Base-by-base conservation (phyloP, 1,140 invertebrate genomes). In the Drosophila rufa region DNA sequence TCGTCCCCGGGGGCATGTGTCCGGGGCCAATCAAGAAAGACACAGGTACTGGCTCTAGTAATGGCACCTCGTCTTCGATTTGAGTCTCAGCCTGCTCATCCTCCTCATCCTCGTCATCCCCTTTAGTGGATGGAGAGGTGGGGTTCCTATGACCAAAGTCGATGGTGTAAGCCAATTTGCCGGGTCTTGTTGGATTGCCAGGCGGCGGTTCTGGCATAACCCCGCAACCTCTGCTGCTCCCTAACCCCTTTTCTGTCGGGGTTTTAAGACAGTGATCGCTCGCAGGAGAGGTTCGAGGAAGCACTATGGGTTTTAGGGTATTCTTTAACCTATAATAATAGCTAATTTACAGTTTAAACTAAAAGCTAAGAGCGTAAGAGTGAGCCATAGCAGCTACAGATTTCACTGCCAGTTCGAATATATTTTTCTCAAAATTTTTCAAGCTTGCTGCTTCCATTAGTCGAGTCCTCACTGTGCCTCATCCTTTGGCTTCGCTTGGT, bases 121-220 rank as follows among this genome's bases (percentile, higher is more conserved):
- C 19, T 27, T 42, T 15, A 42, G 40, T 7, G 40, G 15, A 2
- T 17, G 42, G 6, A 55, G 36, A 56, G 19, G n/a, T 25, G 42
- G 14, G 12, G 22, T n/a, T 53, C 22, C 25, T 47, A 8, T 30
- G 25, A 27, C 45, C 11, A 55, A 55, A 55, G 33, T 7, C 25
- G 53, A 46, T 59, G 55, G 64, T 61, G 64, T 58, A 74, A 82
- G 80, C 79, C 80, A 82, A 82, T 82, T 82, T 82, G 80, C 62
- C 3, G 33, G 56, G 59, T n/a, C 40, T 61, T 80, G 47, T 66
- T 62, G 33, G 50, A 43, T 74, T 38, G 66, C n/a, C 60, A 53
- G 33, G 22, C 42, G 17, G 53, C 8, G 22, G 22, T 47, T n/a
- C 36, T 51, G 38, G 38, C 15, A 38, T n/a, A 55, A 40, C 7